Evolutionary conservation across 2,888 invertebrate species (phyloP).

Genomic region (Apotomis turbidana): DNA sequence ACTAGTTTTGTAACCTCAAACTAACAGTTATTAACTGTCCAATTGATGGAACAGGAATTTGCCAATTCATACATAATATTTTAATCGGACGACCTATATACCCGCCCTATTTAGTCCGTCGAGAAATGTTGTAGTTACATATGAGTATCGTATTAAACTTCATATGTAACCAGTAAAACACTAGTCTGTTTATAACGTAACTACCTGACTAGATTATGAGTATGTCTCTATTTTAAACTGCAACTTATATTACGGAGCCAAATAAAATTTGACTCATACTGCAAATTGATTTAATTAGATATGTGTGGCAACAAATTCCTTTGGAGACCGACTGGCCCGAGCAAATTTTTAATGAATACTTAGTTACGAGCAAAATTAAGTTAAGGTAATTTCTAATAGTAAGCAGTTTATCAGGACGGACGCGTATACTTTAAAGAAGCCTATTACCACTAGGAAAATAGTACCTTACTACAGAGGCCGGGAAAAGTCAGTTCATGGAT

Average conservation of each 20-base stretch:
- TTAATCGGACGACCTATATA: no score
- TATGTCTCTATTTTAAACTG: neutral
- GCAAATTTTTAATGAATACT: neutral
- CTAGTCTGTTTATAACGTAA: neutral
- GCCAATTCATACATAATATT: neutral
- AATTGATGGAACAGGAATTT: neutral
- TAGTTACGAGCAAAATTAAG: neutral
- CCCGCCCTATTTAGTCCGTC: no score
- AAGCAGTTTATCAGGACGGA: slow-evolving; percentile 20
- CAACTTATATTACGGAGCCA: neutral
- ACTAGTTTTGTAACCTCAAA: slow-evolving; percentile 16
- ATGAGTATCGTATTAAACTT: no score
- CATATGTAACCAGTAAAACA: no score
- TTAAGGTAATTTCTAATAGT: neutral
- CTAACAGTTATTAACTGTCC: slow-evolving; percentile 12
- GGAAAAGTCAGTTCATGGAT: no score
- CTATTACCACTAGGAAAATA: neutral
- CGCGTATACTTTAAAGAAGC: slow-evolving; percentile 8
- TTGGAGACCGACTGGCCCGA: neutral
- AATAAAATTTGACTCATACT: neutral
- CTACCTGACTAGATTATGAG: neutral
- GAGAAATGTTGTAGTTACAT: no score
- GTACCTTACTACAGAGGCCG: neutral
- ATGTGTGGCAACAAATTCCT: neutral
- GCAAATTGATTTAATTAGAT: neutral